Conservation (phyloP, 1,140 invertebrate species). For the Coelopa frigida region DNA sequence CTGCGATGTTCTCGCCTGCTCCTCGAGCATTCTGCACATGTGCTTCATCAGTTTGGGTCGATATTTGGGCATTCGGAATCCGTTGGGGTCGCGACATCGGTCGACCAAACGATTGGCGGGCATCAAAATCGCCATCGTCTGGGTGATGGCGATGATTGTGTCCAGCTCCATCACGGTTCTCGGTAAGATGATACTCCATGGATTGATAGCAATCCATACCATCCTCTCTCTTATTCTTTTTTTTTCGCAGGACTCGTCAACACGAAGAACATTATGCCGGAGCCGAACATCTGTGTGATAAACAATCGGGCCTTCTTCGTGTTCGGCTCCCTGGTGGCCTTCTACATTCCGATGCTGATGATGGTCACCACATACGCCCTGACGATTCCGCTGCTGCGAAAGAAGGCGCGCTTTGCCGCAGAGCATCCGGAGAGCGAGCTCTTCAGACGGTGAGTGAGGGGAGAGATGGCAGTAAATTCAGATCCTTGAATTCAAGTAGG, state of each 20-base stretch:
- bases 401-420: conserved; percentile 62
- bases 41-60: conserved; percentile 90
- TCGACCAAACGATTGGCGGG: conserved; percentile 70
- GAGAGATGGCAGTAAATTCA: not conserved
- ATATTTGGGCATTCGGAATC: conserved; percentile 85
- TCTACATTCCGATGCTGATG: conserved; percentile 89
- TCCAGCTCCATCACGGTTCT: conserved; percentile 82
- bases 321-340: conserved; percentile 80
- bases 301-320: conserved; percentile 82
- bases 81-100: conserved; percentile 70
- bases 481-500: too few relatives aligned
- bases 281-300: conserved; percentile 68
- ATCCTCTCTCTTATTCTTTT: conserved; percentile 14
- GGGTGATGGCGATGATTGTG: conserved; percentile 78
- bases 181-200: conserved; percentile 53
- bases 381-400: conserved; percentile 75
- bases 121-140: conserved; percentile 76
- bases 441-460: conserved; percentile 45
- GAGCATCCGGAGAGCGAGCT: conserved; percentile 54
- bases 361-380: conserved; percentile 84
- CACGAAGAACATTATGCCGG: conserved; percentile 67
- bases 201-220: not conserved
- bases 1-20: conserved; percentile 90
- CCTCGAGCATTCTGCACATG: conserved; percentile 94
- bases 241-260: conserved; percentile 58